Conservation (phyloP, 2,113 vertebrate genomes). For the Alethe castanea region DNA sequence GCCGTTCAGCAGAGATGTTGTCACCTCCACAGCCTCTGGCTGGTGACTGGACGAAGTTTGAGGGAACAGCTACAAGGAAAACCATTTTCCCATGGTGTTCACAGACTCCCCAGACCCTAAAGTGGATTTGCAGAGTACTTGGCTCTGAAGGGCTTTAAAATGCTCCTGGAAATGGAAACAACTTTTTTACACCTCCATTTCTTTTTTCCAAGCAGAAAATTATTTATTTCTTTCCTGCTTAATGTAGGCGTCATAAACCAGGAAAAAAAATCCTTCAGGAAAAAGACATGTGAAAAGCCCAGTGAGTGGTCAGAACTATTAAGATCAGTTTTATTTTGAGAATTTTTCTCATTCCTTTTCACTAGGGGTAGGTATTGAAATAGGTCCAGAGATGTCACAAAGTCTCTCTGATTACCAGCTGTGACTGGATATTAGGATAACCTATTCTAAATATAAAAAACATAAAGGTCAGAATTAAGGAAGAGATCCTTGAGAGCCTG, state of each 20-base stretch:
- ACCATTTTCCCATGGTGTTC: background rate
- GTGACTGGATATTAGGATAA: background rate
- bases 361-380: background rate
- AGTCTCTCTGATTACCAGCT: background rate
- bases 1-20: background rate
- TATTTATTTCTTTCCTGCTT: background rate
- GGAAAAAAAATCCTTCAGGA: background rate
- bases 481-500: background rate
- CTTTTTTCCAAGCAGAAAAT: background rate
- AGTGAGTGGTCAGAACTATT: background rate
- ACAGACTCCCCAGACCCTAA: background rate
- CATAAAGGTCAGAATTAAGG: background rate
- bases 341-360: background rate
- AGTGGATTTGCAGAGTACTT: background rate
- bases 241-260: background rate
- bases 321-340: background rate
- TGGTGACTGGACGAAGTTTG: background rate
- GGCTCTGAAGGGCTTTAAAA: background rate
- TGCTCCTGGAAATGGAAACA: background rate
- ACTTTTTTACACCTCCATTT: background rate
- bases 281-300: background rate
- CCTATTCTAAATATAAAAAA: background rate
- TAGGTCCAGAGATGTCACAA: background rate
- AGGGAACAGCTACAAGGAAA: background rate
- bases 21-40: background rate